Evolutionary conservation across 2,888 invertebrate genomes (phyloP).

Genomic region (Amphipoea lucens): DNA sequence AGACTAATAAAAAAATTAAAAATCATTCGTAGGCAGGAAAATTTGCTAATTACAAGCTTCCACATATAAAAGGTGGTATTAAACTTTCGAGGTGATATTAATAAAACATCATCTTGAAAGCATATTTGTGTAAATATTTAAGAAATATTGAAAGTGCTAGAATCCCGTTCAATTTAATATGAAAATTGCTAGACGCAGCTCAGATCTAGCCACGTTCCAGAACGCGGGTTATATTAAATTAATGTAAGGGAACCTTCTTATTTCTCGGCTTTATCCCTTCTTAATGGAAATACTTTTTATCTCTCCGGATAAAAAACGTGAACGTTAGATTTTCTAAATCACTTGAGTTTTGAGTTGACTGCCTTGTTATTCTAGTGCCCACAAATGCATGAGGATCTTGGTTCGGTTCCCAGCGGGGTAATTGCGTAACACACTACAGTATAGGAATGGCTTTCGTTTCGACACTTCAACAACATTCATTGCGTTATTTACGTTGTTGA

Average conservation of each 20-base stretch:
- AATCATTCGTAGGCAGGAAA: too few species aligned
- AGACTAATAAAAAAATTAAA: too few species aligned
- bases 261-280: background rate
- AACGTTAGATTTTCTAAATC: background rate
- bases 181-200: background rate
- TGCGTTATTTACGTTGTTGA: too few species aligned
- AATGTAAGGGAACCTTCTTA: background rate
- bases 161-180: slow-evolving; percentile 25
- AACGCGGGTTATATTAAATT: slow-evolving; percentile 12
- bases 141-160: background rate
- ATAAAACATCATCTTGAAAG: background rate
- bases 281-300: slow-evolving; percentile 12
- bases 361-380: background rate
- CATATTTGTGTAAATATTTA: slow-evolving; percentile 15
- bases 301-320: background rate
- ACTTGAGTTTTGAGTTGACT: background rate
- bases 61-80: too few species aligned
- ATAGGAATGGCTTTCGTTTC: too few species aligned
- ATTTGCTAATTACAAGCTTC: too few species aligned
- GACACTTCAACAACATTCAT: too few species aligned
- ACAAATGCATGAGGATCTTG: background rate
- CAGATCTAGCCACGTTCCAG: slow-evolving; percentile 16
- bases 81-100: background rate
- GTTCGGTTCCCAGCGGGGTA: background rate
- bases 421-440: too few species aligned